Percentiles rank a stretch among this genome's conserved stretches.
phyloP scores from a whole-genome alignment of 2,797 vertebrate genomes.

The Enteromius anoplus region DNA sequence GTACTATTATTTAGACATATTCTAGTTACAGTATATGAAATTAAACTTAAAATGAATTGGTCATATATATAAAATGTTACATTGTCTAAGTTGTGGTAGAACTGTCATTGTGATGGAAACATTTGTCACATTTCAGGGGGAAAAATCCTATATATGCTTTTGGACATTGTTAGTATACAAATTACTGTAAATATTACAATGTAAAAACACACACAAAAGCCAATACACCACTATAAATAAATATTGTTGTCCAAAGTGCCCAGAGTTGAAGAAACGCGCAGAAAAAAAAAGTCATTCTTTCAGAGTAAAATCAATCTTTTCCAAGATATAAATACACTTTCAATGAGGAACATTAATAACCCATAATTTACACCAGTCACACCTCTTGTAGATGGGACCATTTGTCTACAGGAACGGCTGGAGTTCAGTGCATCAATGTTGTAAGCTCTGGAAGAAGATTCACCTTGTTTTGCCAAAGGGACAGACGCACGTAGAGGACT shows the following conservation, averaged over 20 bases:
- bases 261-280: background rate
- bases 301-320: conserved; percentile 39
- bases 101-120: background rate
- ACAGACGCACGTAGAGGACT: conserved; percentile 45
- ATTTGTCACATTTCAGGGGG: background rate
- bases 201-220: background rate
- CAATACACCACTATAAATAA: background rate
- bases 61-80: background rate
- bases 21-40: background rate
- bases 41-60: background rate
- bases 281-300: background rate
- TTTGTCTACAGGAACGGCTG: conserved; percentile 49
- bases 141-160: background rate
- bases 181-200: background rate
- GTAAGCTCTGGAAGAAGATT: conserved; percentile 43
- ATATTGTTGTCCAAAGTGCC: background rate
- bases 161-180: background rate
- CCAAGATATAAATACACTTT: conserved; percentile 54
- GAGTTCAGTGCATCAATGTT: conserved; percentile 37
- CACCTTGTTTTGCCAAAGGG: conserved; percentile 45
- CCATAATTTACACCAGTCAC: conserved; percentile 53
- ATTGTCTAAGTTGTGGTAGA: background rate
- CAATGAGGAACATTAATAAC: conserved; percentile 56
- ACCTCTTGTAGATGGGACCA: conserved; percentile 47
- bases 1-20: background rate